phyloP scores from a whole-genome alignment of 1,140 invertebrate genomes.

The Babylonia areolata region DNA sequence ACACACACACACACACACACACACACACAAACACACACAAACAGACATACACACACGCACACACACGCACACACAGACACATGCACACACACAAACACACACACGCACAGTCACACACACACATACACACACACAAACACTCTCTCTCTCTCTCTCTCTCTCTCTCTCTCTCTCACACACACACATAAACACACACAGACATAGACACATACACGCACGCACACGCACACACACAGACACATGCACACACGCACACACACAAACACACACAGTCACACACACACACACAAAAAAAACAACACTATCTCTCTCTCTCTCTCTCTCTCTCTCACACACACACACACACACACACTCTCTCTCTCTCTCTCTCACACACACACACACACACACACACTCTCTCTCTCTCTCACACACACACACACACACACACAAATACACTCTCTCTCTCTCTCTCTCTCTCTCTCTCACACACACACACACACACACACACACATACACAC shows the following conservation, averaged over 20 bases:
- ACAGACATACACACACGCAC: too few species aligned
- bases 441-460: constrained; percentile 1
- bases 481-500: too few species aligned
- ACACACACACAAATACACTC: neutral
- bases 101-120: too few species aligned
- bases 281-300: neutral
- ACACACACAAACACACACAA: too few species aligned
- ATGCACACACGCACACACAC: neutral
- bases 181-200: neutral
- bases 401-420: neutral
- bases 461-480: neutral
- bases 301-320: neutral
- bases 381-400: neutral
- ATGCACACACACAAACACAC: too few species aligned
- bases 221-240: neutral
- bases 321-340: neutral
- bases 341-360: neutral
- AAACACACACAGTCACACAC: neutral
- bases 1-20: neutral
- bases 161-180: too few species aligned
- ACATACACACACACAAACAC: too few species aligned
- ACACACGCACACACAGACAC: too few species aligned
- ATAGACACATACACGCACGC: neutral
- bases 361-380: neutral
- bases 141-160: too few species aligned